phyloP scores from a whole-genome alignment of 2,113 vertebrate genomes.

The Chamaea fasciata region DNA sequence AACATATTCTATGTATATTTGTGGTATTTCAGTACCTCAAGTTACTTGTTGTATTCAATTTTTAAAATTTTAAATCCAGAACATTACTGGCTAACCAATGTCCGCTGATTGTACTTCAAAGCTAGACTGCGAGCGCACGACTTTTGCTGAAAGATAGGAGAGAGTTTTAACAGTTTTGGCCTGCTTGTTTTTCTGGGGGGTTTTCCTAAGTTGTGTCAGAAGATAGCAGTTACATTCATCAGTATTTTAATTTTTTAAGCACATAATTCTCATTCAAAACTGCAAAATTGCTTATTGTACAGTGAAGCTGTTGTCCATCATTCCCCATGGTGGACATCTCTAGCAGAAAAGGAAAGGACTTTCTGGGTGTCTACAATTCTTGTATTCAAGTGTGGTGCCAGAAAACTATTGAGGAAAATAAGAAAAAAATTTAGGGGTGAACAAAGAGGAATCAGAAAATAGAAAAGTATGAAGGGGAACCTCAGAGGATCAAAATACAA shows the following conservation, averaged over 20 bases:
- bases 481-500: not conserved
- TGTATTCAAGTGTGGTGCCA: not conserved
- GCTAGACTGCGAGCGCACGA: not conserved
- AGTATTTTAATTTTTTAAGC: not conserved
- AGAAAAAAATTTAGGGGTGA: not conserved
- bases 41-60: not conserved
- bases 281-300: not conserved
- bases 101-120: not conserved
- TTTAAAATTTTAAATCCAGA: not conserved
- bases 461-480: not conserved
- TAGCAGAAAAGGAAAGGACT: not conserved
- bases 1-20: not conserved
- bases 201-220: not conserved
- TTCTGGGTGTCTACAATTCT: not conserved
- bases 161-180: not conserved
- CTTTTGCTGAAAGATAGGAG: not conserved
- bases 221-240: not conserved
- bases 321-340: not conserved
- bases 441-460: not conserved
- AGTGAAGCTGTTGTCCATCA: not conserved
- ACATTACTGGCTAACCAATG: not conserved
- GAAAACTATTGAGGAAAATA: not conserved
- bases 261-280: not conserved
- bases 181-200: rapidly evolving
- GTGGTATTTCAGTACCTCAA: not conserved